These are phyloP conservation scores for Episyrphus balteatus DNA, from an alignment of 1,140 invertebrate species.

Conservation along the genomic window DNA sequence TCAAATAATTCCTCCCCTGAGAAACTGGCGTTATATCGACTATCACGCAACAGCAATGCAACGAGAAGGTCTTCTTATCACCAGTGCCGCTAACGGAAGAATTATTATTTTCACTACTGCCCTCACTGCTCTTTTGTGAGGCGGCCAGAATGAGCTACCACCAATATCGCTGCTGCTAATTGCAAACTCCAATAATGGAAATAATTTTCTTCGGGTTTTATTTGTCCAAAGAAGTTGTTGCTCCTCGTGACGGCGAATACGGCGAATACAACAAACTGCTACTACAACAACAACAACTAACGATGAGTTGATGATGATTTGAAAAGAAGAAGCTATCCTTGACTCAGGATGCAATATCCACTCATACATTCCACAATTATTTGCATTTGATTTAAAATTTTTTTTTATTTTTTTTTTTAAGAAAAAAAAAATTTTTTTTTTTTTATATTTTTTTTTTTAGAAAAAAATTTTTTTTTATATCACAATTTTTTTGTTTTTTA, in stretches of 20 bases:
- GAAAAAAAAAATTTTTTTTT: too few species aligned
- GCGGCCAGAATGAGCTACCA: conserved; percentile 33
- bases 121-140: conserved; percentile 19
- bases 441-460: too few species aligned
- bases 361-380: too few species aligned
- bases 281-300: conserved; percentile 21
- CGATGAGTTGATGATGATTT: neutral
- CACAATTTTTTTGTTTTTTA: too few species aligned
- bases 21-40: conserved; percentile 37
- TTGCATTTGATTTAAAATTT: too few species aligned
- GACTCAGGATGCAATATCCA: too few species aligned
- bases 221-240: too few species aligned
- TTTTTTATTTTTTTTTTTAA: too few species aligned
- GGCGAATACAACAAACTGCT: conserved; percentile 11
- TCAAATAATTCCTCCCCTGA: conserved; percentile 30
- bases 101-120: conserved; percentile 15
- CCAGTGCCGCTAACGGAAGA: conserved; percentile 16
- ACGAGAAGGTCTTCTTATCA: conserved; percentile 36
- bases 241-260: too few species aligned
- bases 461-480: too few species aligned
- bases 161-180: neutral
- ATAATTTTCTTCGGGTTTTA: too few species aligned
- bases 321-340: too few species aligned
- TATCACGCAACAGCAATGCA: conserved; percentile 39
- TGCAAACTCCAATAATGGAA: neutral